phyloP scores from a whole-genome alignment of 1,140 invertebrate species.

The Amphibalanus amphitrite region DNA sequence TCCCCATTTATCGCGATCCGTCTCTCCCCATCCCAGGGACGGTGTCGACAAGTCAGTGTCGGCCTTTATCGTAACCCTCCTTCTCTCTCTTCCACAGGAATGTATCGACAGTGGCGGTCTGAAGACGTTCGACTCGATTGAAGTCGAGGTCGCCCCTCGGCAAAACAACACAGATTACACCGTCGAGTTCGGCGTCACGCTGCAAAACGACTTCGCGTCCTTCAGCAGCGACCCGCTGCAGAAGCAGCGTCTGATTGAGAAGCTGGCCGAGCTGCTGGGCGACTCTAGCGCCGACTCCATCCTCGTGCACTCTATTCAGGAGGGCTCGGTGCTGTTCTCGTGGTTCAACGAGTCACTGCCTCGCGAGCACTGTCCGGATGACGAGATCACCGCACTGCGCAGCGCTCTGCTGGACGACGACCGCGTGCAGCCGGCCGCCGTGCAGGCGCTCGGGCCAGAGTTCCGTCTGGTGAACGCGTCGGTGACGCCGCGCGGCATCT shows the following conservation, averaged over 20 bases:
- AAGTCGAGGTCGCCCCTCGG: conserved; percentile 23
- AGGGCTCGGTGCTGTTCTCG: conserved; percentile 36
- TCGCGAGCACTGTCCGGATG: conserved; percentile 48
- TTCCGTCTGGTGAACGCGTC: conserved; percentile 56
- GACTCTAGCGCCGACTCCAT: conserved; percentile 54
- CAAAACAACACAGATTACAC: background rate
- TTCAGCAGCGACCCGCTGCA: background rate
- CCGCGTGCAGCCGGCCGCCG: conserved; percentile 36
- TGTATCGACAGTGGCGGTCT: conserved; percentile 44
- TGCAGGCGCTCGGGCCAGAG: conserved; percentile 52
- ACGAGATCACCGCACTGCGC: conserved; percentile 49
- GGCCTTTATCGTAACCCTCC: no score
- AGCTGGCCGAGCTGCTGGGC: conserved; percentile 50
- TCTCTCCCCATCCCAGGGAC: no score
- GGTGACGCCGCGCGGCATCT: conserved; percentile 47
- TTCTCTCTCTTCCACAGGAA: conserved; percentile 20
- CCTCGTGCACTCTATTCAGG: conserved; percentile 42
- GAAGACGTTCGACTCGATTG: conserved; percentile 54
- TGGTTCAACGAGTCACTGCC: conserved; percentile 60
- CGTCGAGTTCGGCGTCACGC: background rate
- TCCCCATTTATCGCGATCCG: no score
- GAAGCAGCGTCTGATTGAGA: conserved; percentile 37
- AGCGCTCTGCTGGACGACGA: conserved; percentile 37
- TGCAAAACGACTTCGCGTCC: background rate
- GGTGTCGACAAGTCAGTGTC: no score